Base-by-base conservation (phyloP, 2,797 vertebrate species). In the Parambassis ranga region DNA sequence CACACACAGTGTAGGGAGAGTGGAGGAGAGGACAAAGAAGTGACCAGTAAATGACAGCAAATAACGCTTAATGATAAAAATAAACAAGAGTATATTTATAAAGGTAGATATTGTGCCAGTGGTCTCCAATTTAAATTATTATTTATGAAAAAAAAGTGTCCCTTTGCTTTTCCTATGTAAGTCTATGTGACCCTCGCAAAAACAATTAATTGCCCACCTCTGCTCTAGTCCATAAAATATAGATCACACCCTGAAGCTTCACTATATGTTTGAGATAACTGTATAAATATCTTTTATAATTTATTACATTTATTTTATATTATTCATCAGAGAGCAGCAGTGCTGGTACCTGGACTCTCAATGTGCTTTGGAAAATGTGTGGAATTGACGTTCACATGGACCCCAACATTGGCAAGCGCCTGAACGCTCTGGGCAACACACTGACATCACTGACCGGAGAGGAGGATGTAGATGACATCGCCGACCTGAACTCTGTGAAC, bases 301-400 rank as follows among this genome's bases (percentile, higher is more conserved):
- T 49, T 33, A 41, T 59, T 61, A 11, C 35, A 39, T 71, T 50
- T 4, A 42, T 66, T 66, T 37, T 15, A 38, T 50, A n/a, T n/a
- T n/a, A n/a, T n/a, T n/a, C n/a, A n/a, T n/a, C 87, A 98, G 98
- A 98, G 77, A 99, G 98, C 89, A 98, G 92, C 49, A 99, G 98
- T 39, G 98, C 97, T 3, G 98, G 98, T 4, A 98, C 95, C n/a
- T 99, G 98, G 98, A 98, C 96, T 0, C 91, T 99, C 37, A 99
- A 99, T 11, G 95, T 99, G 1, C 82, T 99, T 2, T 99, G 98
- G 98, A 99, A 99, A 80, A 99, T 99, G 98, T 99, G 98, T 22
- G 98, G 98, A 32, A 99, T 99, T 5, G 97, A 98, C 32, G 98
- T 99, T 14, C 98, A 99, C 89, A 99, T 99, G 97, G 98, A 99